Base-by-base conservation (phyloP, 2,113 vertebrate genomes). In the Cettia cetti region DNA sequence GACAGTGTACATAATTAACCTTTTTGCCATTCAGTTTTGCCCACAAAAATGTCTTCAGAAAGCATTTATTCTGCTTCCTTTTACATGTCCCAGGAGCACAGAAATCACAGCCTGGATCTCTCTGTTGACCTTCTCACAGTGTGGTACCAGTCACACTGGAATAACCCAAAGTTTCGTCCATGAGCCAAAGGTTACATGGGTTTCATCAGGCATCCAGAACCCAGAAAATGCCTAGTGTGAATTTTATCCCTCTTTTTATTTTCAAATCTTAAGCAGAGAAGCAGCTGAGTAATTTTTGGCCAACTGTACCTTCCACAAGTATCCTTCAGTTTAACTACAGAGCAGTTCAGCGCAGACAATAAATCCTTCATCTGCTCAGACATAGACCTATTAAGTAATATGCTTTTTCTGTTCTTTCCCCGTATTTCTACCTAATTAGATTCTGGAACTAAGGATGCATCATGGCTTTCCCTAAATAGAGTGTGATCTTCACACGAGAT, bases 1-100 rank as follows among this genome's bases (percentile, higher is more conserved):
- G 79, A 80, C 42, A 56, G 39, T 86, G 94, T 89, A 95, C 92
- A 82, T 89, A 86, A 86, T 96, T 96, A 95, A 95, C 90, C 94
- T 94, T 80, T 91, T 56, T 77, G 72, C 75, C 72, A 66, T 60
- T 64, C 71, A 30, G n/a, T 70, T 90, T 95, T 83, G 64, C 60
- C 92, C 64, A 90, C 68, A 68, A 82, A 90, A 86, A 33, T 0
- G 0, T 30, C 35, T 78, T 79, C 40, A 70, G 54, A 56, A 85
- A n/a, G 27, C 68, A 39, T 77, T 88, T 93, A 39, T 13, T 88
- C 44, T 68, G 28, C 49, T 27, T 82, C 49, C 33, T n/a, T 65
- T 72, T 52, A 61, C 63, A 47, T 52, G 63, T 93, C 59, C 28
- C 39, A 17, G 70, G 56, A 71, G 39, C 59, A 90, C 26, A 50